A percentile compares a stretch with the other conserved stretches of the same genome.
Evolutionary conservation across 2,888 invertebrate species (phyloP).

Genomic region (Dynastes maya): DNA sequence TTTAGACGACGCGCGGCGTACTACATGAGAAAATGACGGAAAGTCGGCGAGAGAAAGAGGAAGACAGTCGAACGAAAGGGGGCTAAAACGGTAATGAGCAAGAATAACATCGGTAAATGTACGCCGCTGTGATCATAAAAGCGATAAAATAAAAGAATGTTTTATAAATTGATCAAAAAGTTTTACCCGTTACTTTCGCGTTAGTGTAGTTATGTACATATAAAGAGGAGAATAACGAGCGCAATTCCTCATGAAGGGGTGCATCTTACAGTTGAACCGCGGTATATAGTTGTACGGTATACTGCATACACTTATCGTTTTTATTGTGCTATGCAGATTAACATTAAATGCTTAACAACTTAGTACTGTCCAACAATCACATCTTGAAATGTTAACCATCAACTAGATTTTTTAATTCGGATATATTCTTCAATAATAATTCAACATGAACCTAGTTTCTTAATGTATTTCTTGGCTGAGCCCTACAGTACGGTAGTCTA

Average conservation of each 20-base stretch:
- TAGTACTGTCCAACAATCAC: too few relatives aligned
- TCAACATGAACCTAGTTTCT: too few relatives aligned
- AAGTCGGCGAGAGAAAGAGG: background rate
- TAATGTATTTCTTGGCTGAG: too few relatives aligned
- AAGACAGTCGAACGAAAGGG: slow-evolving; percentile 21
- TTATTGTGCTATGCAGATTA: background rate
- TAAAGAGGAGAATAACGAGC: slow-evolving; percentile 28
- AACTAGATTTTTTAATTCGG: too few relatives aligned
- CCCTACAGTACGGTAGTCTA: too few relatives aligned
- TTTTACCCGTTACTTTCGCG: slow-evolving; percentile 24
- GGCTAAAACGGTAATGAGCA: slow-evolving; percentile 50
- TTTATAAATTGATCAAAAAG: slow-evolving; percentile 51
- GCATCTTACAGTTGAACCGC: background rate
- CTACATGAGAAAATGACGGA: slow-evolving; percentile 20
- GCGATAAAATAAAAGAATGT: slow-evolving; percentile 50
- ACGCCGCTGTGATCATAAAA: slow-evolving; percentile 47
- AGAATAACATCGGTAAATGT: slow-evolving; percentile 51
- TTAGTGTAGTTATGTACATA: slow-evolving; percentile 8
- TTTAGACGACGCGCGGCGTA: slow-evolving; percentile 27
- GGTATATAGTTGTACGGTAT: background rate
- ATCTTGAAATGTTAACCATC: too few relatives aligned
- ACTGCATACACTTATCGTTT: background rate
- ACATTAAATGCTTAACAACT: background rate
- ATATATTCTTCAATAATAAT: too few relatives aligned
- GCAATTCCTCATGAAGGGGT: background rate